phyloP scores from a whole-genome alignment of 64 coral and sea anemone species.

The Exaiptasia diaphana region DNA sequence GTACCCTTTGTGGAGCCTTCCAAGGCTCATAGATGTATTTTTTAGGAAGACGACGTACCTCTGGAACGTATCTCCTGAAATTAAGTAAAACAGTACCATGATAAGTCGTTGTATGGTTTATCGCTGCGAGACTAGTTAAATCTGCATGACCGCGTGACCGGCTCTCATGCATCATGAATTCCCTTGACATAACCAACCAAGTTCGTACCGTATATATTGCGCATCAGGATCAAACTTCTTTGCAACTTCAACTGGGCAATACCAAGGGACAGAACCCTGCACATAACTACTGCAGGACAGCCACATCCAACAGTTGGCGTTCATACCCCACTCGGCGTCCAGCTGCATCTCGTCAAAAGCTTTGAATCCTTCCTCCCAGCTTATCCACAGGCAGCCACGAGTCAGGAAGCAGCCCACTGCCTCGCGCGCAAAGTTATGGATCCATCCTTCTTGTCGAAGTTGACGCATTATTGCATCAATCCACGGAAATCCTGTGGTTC shows the following conservation, averaged over 20 bases:
- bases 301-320: slow-evolving; percentile 48
- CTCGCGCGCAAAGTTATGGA: slow-evolving; percentile 76
- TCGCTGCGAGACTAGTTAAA: too few species aligned
- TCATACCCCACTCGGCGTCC: slow-evolving; percentile 52
- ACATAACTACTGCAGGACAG: slow-evolving; percentile 43
- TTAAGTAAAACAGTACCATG: not conserved
- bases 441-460: slow-evolving; percentile 76
- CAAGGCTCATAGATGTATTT: slow-evolving; percentile 69
- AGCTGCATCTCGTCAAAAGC: slow-evolving; percentile 66
- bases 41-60: slow-evolving; percentile 42
- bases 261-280: slow-evolving; percentile 39
- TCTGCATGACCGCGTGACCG: too few species aligned
- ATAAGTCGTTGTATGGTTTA: not conserved
- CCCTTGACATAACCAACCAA: not conserved
- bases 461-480: slow-evolving; percentile 93
- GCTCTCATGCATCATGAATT: too few species aligned
- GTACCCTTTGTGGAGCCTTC: slow-evolving; percentile 51
- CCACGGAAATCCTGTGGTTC: slow-evolving; percentile 89
- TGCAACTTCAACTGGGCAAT: slow-evolving; percentile 48
- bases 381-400: slow-evolving; percentile 89
- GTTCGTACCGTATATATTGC: slow-evolving; percentile 19
- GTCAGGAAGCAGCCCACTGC: slow-evolving; percentile 94
- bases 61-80: slow-evolving; percentile 64
- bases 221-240: slow-evolving; percentile 54
- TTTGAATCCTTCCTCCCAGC: slow-evolving; percentile 96